Conservation (phyloP, 1,140 invertebrate genomes). For the Sipha flava region DNA sequence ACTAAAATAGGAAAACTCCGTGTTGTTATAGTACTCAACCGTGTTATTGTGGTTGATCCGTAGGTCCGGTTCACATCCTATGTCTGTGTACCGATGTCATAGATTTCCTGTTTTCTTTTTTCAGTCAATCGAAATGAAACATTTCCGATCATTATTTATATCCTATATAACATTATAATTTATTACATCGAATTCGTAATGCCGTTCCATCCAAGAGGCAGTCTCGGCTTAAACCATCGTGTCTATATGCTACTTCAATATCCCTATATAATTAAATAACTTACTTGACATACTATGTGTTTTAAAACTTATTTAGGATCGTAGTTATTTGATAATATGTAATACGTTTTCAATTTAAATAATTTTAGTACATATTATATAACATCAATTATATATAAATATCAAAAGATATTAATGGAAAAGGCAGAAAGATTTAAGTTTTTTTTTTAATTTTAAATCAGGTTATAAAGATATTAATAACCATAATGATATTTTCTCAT, state of each 20-base stretch:
- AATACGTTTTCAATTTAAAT: no score
- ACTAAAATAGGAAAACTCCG: neutral
- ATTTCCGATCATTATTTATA: neutral
- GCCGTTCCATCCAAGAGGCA: neutral
- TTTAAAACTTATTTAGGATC: no score
- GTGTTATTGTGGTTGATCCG: constrained; percentile 26
- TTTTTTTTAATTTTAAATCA: no score
- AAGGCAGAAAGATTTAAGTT: no score
- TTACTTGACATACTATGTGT: no score
- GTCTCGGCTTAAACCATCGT: neutral
- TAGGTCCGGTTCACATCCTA: constrained; percentile 22
- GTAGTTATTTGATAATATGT: no score
- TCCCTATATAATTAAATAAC: no score
- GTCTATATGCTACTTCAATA: neutral
- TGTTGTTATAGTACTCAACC: neutral
- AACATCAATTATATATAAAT: no score
- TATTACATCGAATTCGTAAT: neutral
- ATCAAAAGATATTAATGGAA: no score
- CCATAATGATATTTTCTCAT: no score
- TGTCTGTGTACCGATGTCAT: neutral
- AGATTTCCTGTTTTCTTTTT: constrained; percentile 31
- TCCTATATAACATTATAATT: neutral
- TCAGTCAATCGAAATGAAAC: neutral
- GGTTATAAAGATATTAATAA: no score
- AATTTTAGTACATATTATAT: no score